These are phyloP conservation scores for Pseudachorutes palmiensis DNA, from an alignment of 1,140 invertebrate genomes.

Conservation along the genomic window DNA sequence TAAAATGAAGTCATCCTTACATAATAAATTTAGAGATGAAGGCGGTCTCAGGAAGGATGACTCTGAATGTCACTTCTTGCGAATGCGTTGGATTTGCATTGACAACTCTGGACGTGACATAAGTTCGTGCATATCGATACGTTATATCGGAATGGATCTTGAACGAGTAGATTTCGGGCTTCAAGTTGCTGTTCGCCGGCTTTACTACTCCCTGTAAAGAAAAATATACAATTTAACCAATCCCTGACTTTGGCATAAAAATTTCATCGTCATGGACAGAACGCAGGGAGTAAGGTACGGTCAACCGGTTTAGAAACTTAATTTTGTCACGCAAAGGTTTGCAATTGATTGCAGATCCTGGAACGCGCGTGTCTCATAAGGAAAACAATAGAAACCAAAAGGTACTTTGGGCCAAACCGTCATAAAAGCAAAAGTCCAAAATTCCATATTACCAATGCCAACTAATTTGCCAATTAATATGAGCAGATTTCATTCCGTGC, in stretches of 20 bases:
- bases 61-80: slow-evolving; percentile 53
- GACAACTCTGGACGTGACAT: slow-evolving; percentile 49
- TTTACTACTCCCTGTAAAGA: not conserved
- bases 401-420: no score
- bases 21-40: slow-evolving; percentile 57
- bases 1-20: no score
- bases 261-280: no score
- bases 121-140: slow-evolving; percentile 53
- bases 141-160: slow-evolving; percentile 50
- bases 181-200: not conserved
- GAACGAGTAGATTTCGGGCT: slow-evolving; percentile 46
- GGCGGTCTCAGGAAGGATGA: slow-evolving; percentile 55
- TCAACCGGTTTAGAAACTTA: not conserved
- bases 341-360: not conserved
- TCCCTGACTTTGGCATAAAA: not conserved
- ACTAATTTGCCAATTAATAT: no score
- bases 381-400: not conserved
- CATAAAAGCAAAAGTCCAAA: no score
- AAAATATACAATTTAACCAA: not conserved
- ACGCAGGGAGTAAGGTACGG: no score
- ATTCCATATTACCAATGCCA: no score
- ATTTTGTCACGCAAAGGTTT: not conserved
- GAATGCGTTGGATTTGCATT: slow-evolving; percentile 49
- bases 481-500: no score
- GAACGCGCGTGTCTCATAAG: not conserved